A percentile compares a stretch with the other conserved stretches of the same genome.
Evolutionary conservation across 2,797 vertebrate species (phyloP).

Genomic region (Xerus rutilus): DNA sequence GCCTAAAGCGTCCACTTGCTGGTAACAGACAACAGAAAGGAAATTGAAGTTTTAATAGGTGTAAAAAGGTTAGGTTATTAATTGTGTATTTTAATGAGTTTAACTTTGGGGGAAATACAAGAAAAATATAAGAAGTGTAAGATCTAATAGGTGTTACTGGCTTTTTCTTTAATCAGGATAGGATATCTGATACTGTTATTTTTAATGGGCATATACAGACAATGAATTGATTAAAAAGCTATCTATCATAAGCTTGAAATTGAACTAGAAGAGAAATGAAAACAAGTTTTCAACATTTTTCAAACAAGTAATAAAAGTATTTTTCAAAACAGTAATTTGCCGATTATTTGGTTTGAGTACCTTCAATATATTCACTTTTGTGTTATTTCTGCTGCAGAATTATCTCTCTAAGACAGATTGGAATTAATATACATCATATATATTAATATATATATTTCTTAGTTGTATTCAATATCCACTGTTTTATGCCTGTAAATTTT

Average conservation of each 20-base stretch:
- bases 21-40: not conserved
- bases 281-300: conserved; percentile 38
- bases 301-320: not conserved
- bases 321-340: conserved; percentile 41
- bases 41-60: conserved; percentile 50
- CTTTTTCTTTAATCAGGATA: not conserved
- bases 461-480: not conserved
- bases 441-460: not conserved
- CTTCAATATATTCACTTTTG: not conserved
- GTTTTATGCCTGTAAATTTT: conserved; percentile 25
- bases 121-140: not conserved
- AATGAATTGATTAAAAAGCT: not conserved
- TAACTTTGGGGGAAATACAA: conserved; percentile 46
- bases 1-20: not conserved
- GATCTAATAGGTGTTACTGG: not conserved
- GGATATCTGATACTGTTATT: conserved; percentile 24
- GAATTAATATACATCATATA: not conserved
- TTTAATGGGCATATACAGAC: conserved; percentile 11
- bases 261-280: conserved; percentile 37
- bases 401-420: conserved; percentile 17
- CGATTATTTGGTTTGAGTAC: conserved; percentile 22
- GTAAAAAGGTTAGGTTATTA: not conserved
- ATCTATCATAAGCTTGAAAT: conserved; percentile 19
- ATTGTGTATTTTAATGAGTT: conserved; percentile 35
- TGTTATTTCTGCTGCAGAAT: conserved; percentile 47